A percentile compares a stretch with the other conserved stretches of the same genome.
Conservation (phyloP, 2,888 invertebrate species). For the Limenitis camilla region DNA sequence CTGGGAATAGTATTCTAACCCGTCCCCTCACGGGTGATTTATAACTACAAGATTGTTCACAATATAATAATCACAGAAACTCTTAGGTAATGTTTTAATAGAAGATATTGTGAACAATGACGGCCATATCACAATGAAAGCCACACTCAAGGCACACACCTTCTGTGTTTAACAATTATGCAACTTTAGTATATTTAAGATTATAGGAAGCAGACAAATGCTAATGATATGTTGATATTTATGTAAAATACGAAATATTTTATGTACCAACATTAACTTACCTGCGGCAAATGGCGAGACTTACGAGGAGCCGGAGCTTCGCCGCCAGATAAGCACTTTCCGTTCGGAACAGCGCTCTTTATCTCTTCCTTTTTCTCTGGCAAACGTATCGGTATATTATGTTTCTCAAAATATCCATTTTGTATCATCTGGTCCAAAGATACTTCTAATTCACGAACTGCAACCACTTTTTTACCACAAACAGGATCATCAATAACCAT, state of each 20-base stretch:
- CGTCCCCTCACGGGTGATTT: too few species aligned
- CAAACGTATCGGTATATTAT: conserved; percentile 59
- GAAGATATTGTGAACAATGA: too few species aligned
- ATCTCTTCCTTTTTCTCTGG: conserved; percentile 47
- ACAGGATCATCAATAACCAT: conserved; percentile 65
- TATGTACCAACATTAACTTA: conserved; percentile 24
- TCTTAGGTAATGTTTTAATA: too few species aligned
- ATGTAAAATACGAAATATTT: not conserved
- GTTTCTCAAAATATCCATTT: conserved; percentile 68
- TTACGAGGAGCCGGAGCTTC: conserved; percentile 42
- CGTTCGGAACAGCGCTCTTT: conserved; percentile 47
- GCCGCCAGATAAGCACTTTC: conserved; percentile 51
- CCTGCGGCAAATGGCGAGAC: conserved; percentile 63
- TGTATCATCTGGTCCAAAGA: conserved; percentile 70
- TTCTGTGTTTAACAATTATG: too few species aligned
- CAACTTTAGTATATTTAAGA: too few species aligned
- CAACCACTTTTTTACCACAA: conserved; percentile 59
- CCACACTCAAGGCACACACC: too few species aligned
- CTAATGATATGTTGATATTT: too few species aligned
- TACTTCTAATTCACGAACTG: conserved; percentile 65
- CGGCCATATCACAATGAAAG: too few species aligned
- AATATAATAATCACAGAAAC: too few species aligned
- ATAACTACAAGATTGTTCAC: too few species aligned
- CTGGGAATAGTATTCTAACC: too few species aligned
- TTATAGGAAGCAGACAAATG: too few species aligned